Base-by-base conservation (phyloP, 2,113 vertebrate genomes). In the Caracal caracal region DNA sequence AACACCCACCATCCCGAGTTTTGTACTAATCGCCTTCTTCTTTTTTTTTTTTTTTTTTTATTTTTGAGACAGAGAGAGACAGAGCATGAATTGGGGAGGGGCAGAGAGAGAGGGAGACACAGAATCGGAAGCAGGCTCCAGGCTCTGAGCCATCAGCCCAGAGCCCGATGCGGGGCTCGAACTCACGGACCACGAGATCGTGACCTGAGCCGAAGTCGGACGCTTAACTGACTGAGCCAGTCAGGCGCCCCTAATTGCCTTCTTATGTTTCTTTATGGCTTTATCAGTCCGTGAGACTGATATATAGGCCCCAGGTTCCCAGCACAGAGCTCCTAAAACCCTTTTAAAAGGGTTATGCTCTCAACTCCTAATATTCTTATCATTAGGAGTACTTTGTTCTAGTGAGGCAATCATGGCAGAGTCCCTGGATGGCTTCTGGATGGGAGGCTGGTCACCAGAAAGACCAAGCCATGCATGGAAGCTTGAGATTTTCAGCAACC, bases 151-250 rank as follows among this genome's bases (percentile, higher is more conserved):
- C 43, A 43, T 43, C 43, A 43, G 43, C 43, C 43, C 43, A 9
- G 43, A 9, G 43, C 43, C 8, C 0, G 43, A 43, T 1, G 1
- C 7, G 1, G 43, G 7, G 43, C 43, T 43, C 7, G 43, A 43
- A 9, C 43, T 43, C 43, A 43, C 7, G 43, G 43, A 43, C 43
- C 43, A 0, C 7, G 43, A 43, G 43, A 43, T 43, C 43, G 43
- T 43, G 43, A 43, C 43, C 43, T 43, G 7, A 43, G 43, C 43
- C 8, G 8, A 43, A 43, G 43, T 43, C 43, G 43, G 43, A 43
- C 43, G 6, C 43, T 43, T 43, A 43, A 43, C 43, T 0, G 43
- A 43, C 1, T 43, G 7, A 43, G 43, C 43, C 43, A 43, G 43
- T 9, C 43, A 43, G 43, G 43, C 1, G 43, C 43, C 43, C 7